Conservation (phyloP, 2,797 vertebrate species). For the Eulemur albifrons region DNA sequence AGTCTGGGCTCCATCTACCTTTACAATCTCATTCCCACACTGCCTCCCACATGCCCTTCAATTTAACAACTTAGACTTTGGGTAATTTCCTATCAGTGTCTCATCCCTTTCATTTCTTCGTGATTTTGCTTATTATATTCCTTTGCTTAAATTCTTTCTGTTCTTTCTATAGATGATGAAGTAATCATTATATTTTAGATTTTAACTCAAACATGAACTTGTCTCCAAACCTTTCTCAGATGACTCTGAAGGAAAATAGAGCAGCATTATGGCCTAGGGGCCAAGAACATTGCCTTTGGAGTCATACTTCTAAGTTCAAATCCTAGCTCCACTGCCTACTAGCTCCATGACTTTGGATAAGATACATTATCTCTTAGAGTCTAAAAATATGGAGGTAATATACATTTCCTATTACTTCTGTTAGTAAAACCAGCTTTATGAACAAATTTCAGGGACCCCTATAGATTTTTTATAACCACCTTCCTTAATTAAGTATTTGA, state of each 20-base stretch:
- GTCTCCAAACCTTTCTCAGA: neutral
- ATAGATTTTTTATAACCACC: neutral
- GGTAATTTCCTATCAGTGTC: neutral
- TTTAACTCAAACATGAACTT: neutral
- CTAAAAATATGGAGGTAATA: constrained; percentile 10
- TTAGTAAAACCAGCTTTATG: neutral
- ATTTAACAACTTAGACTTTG: neutral
- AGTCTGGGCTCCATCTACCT: neutral
- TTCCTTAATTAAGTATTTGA: neutral
- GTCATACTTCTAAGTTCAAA: neutral
- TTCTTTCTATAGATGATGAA: neutral
- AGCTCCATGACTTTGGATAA: neutral
- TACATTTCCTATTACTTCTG: neutral
- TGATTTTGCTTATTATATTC: neutral
- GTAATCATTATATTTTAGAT: neutral
- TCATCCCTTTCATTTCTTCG: neutral
- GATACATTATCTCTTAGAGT: neutral
- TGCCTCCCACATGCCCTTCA: neutral
- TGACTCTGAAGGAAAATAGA: neutral
- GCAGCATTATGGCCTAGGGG: neutral
- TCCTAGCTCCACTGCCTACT: neutral
- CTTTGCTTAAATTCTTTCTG: neutral
- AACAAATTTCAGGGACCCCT: neutral
- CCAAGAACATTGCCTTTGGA: neutral
- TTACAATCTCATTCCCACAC: neutral